Percentiles rank a stretch among this genome's conserved stretches.
phyloP scores from a whole-genome alignment of 2,113 vertebrate species.

The Myodes glareolus region DNA sequence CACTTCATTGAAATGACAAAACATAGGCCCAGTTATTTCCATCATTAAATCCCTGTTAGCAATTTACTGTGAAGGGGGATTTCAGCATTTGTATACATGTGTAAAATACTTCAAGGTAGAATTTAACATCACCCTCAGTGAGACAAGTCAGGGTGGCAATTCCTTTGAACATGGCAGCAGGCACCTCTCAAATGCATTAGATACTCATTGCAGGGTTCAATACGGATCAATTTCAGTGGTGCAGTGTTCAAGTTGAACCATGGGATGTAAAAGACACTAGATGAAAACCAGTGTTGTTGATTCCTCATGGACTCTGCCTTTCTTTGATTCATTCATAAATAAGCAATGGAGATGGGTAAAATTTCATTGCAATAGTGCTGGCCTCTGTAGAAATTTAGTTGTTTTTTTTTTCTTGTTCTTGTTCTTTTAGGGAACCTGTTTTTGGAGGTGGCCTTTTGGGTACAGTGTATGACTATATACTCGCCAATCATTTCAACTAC shows the following conservation, averaged over 20 bases:
- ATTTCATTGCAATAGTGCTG: background rate
- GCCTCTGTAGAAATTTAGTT: background rate
- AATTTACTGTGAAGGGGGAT: background rate
- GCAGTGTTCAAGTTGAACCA: background rate
- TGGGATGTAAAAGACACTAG: background rate
- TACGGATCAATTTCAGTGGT: background rate
- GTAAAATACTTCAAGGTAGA: background rate
- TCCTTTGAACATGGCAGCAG: background rate
- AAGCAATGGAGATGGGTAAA: rapidly evolving
- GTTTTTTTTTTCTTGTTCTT: background rate
- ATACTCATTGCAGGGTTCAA: background rate
- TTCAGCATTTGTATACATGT: background rate
- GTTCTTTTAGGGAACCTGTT: background rate
- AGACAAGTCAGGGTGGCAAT: too few relatives aligned
- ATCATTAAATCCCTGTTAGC: background rate
- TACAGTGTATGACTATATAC: rapidly evolving
- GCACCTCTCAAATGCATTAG: background rate
- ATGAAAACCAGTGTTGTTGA: background rate
- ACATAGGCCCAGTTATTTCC: background rate
- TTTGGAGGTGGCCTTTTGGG: too few relatives aligned
- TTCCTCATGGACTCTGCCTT: background rate
- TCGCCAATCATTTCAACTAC: background rate
- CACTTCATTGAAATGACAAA: background rate
- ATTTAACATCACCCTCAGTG: background rate
- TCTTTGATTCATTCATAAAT: background rate